A percentile compares a stretch with the other conserved stretches of the same genome.
Conservation (phyloP, 2,113 vertebrate genomes). For the Chlorodrepanis virens region DNA sequence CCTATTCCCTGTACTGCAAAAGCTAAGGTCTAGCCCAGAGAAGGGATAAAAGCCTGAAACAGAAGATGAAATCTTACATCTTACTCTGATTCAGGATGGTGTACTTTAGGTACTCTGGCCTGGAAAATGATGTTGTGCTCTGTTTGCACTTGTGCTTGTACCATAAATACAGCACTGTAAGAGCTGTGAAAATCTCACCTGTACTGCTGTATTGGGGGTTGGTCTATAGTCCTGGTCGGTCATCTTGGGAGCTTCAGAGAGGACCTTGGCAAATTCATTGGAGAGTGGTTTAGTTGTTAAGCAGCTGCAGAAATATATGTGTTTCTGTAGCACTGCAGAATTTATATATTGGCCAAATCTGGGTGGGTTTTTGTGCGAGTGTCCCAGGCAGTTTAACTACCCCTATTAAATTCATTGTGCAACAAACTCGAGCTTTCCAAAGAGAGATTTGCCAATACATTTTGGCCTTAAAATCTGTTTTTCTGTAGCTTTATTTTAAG, state of each 20-base stretch:
- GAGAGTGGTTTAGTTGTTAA: neutral
- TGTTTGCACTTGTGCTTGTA: neutral
- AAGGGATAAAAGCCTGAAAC: neutral
- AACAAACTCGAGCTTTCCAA: neutral
- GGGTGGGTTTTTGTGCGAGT: neutral
- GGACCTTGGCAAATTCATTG: neutral
- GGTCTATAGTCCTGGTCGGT: neutral
- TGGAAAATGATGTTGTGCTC: neutral
- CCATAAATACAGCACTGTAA: accelerated
- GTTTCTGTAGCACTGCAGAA: neutral
- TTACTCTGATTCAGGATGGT: neutral
- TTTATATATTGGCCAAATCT: neutral
- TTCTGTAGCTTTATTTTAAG: neutral
- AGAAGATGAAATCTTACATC: neutral
- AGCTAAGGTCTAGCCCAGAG: neutral
- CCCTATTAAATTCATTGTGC: neutral
- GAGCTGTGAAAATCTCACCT: neutral
- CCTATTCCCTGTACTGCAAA: neutral
- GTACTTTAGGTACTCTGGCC: neutral
- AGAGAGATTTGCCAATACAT: neutral
- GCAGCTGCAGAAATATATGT: neutral
- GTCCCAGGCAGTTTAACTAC: neutral
- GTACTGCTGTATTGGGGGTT: accelerated
- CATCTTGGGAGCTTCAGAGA: neutral
- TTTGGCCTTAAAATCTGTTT: neutral